Evolutionary conservation across 2,797 vertebrate species (phyloP).

Genomic region (Malacoctenus gilli): DNA sequence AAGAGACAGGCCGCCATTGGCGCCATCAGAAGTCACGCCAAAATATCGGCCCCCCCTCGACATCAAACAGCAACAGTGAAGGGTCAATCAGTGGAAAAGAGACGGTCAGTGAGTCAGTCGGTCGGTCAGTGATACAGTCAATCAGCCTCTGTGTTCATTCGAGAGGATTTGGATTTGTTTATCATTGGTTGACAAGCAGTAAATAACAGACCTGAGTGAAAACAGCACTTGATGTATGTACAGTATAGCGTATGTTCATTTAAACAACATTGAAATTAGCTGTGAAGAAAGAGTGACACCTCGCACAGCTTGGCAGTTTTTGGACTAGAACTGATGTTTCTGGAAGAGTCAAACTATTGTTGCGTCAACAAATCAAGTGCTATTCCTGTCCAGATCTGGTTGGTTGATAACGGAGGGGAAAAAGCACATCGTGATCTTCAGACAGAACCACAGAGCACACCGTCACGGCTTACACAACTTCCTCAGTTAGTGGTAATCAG

Average conservation of each 20-base stretch:
- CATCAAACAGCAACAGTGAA: conserved; percentile 47
- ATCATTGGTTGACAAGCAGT: conserved; percentile 57
- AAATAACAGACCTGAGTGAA: conserved; percentile 61
- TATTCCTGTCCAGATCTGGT: conserved; percentile 67
- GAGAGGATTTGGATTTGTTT: conserved; percentile 53
- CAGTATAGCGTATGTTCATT: neutral
- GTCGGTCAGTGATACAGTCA: conserved; percentile 48
- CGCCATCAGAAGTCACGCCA: conserved; percentile 44
- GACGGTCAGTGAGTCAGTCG: conserved; percentile 43
- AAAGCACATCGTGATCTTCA: conserved; percentile 62
- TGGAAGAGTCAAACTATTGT: conserved; percentile 16
- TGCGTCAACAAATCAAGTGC: conserved; percentile 68
- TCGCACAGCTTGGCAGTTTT: neutral
- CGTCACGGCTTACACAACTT: conserved; percentile 33
- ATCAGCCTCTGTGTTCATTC: conserved; percentile 33
- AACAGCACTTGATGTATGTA: conserved; percentile 70
- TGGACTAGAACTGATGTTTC: neutral
- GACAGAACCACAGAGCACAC: conserved; percentile 67
- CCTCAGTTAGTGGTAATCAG: conserved; percentile 9
- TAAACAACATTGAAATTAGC: too few species aligned
- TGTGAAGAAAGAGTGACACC: neutral
- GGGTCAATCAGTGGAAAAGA: conserved; percentile 52
- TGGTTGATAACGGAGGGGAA: conserved; percentile 49
- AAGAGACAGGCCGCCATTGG: conserved; percentile 43
- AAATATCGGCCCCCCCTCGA: conserved; percentile 39